Conservation (phyloP, 2,113 vertebrate species). For the Leucopternis melanops region DNA sequence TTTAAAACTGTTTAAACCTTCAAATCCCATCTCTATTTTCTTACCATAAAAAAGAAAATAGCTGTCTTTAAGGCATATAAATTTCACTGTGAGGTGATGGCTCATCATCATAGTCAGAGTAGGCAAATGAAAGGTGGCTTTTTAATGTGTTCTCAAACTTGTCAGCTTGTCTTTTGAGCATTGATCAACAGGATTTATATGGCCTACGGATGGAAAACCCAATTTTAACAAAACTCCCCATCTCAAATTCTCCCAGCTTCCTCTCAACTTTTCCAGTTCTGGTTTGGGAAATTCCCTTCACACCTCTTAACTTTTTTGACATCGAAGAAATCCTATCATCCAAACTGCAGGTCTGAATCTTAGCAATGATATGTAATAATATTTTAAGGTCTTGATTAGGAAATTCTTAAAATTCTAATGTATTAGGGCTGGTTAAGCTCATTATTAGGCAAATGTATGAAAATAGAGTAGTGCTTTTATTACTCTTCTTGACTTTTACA, state of each 20-base stretch:
- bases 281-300: neutral
- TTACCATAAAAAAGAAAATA: neutral
- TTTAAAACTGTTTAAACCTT: neutral
- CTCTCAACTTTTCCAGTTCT: neutral
- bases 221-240: neutral
- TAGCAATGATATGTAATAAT: neutral
- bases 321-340: neutral
- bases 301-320: fast-evolving
- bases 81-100: neutral
- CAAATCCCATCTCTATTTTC: neutral
- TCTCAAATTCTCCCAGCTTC: neutral
- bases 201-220: neutral
- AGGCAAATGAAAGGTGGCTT: neutral
- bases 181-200: neutral
- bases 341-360: neutral
- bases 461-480: neutral
- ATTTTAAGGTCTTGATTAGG: neutral
- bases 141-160: neutral
- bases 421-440: neutral
- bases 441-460: neutral
- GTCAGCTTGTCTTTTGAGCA: neutral
- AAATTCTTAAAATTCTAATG: neutral
- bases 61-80: neutral
- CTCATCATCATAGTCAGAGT: neutral
- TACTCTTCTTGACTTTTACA: neutral